Conservation (phyloP, 2,113 vertebrate species). For the Heliornis fulica region DNA sequence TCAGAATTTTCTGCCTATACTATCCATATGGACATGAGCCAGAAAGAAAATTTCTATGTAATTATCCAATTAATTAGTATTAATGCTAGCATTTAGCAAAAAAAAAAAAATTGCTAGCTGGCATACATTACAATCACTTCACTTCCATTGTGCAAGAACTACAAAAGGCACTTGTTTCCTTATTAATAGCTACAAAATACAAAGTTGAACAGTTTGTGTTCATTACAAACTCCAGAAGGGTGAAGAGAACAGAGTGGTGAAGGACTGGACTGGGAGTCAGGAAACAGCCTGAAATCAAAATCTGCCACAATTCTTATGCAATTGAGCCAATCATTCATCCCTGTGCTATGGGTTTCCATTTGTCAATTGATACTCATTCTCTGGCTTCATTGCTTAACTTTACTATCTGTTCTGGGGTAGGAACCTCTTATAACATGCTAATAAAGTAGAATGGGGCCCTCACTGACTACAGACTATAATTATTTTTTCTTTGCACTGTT, state of each 20-base stretch:
- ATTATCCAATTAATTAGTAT: slow-evolving; percentile 26
- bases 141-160: neutral
- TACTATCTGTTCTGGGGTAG: neutral
- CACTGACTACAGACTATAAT: neutral
- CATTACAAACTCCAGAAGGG: neutral
- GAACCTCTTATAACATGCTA: neutral
- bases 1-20: slow-evolving; percentile 1
- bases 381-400: neutral
- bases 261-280: neutral
- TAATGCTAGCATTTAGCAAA: slow-evolving; percentile 1
- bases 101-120: neutral
- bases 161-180: neutral
- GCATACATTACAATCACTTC: neutral
- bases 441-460: neutral
- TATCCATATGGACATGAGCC: neutral
- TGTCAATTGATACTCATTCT: neutral
- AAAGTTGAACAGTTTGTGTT: neutral
- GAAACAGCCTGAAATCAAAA: neutral
- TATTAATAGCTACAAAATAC: neutral
- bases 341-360: neutral
- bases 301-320: neutral
- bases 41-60: neutral
- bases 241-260: neutral
- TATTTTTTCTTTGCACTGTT: neutral
- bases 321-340: neutral